phyloP scores from a whole-genome alignment of 2,113 vertebrate species.

The Prunella himalayana region DNA sequence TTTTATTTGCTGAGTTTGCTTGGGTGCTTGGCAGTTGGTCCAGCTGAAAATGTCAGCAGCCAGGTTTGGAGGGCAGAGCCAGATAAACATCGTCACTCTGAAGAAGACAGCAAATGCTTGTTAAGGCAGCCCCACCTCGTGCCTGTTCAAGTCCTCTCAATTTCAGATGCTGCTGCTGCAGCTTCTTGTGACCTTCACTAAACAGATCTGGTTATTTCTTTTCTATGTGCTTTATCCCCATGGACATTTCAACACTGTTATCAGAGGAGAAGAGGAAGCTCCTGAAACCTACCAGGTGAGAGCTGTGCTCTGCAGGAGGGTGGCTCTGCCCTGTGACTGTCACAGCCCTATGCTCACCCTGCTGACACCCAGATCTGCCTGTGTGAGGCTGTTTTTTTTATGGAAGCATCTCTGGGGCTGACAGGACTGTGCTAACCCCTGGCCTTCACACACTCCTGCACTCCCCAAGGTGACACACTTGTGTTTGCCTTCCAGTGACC shows the following conservation, averaged over 20 bases:
- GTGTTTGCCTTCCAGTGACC: conserved; percentile 5
- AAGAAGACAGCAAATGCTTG: not conserved
- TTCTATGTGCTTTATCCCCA: not conserved
- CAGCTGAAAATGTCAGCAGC: not conserved
- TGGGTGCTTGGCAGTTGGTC: not conserved
- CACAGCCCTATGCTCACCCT: not conserved
- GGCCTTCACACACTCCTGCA: not conserved
- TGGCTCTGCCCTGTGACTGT: not conserved
- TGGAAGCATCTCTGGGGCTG: rapidly evolving
- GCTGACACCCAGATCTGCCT: not conserved
- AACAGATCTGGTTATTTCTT: not conserved
- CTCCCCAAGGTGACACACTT: not conserved
- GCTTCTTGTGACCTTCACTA: not conserved
- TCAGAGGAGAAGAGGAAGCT: conserved; percentile 54
- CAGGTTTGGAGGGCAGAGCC: not conserved
- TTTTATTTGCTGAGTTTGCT: not conserved
- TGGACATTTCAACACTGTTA: not conserved
- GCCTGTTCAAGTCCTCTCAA: not conserved
- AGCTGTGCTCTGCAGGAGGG: not conserved
- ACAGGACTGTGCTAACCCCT: not conserved
- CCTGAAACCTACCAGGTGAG: conserved; percentile 50
- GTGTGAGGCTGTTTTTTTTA: not conserved
- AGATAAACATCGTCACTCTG: not conserved
- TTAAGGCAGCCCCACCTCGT: rapidly evolving
- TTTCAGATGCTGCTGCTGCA: not conserved